Conservation (phyloP, 2,113 vertebrate species). For the Coregonus clupeaformis region DNA sequence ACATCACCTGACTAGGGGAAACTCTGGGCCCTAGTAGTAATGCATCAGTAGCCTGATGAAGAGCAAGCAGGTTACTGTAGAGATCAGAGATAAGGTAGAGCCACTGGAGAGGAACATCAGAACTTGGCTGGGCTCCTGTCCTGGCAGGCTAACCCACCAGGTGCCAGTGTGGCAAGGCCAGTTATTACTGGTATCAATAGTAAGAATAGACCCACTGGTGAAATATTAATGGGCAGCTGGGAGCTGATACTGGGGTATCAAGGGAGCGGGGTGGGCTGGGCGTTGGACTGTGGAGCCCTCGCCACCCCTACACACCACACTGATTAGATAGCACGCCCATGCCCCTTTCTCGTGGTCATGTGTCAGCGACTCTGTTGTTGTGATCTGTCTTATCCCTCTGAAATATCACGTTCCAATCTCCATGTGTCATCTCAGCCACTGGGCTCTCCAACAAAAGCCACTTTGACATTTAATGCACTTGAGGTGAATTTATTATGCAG, state of each 20-base stretch:
- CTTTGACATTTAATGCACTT: conserved; percentile 58
- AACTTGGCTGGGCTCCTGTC: not conserved
- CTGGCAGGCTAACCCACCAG: conserved; percentile 26
- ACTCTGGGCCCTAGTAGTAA: not conserved
- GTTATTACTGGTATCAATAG: conserved; percentile 35
- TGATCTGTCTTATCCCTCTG: conserved; percentile 43
- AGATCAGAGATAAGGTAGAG: not conserved
- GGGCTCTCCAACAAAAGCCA: conserved; percentile 56
- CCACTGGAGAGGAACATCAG: not conserved
- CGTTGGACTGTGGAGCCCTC: conserved; percentile 36
- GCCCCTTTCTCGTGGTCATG: conserved; percentile 37
- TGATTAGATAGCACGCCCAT: conserved; percentile 1
- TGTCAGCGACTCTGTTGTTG: conserved; percentile 47
- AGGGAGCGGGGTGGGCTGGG: conserved; percentile 43
- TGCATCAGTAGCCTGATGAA: too few relatives aligned
- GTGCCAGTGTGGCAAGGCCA: conserved; percentile 30
- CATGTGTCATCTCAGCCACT: conserved; percentile 37
- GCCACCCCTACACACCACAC: conserved; percentile 26
- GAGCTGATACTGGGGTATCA: conserved; percentile 36
- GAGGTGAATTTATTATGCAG: conserved; percentile 45
- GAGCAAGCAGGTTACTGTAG: not conserved
- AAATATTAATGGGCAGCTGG: conserved; percentile 68
- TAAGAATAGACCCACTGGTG: conserved; percentile 41
- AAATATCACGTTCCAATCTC: conserved; percentile 53
- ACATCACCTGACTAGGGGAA: too few relatives aligned